phyloP scores from a whole-genome alignment of 2,888 invertebrate genomes.

The Habrosyne pyritoides region DNA sequence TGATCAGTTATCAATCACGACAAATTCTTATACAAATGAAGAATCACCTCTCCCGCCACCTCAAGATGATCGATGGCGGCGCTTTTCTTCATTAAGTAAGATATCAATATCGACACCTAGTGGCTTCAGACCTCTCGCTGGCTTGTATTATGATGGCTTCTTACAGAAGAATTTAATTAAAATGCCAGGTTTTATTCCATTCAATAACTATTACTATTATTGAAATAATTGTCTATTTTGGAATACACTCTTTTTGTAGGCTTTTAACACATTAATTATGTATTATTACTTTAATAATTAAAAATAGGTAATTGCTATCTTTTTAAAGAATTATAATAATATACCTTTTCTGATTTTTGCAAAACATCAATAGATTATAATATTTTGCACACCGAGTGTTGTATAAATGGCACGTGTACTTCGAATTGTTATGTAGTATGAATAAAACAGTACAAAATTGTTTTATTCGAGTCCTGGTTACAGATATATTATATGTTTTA shows the following conservation, averaged over 20 bases:
- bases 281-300: too few relatives aligned
- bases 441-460: too few relatives aligned
- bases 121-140: slow-evolving; percentile 71
- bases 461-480: background rate
- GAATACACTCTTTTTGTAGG: too few relatives aligned
- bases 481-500: background rate
- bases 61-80: slow-evolving; percentile 63
- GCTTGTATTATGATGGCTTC: slow-evolving; percentile 76
- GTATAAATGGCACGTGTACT: too few relatives aligned
- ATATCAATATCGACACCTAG: slow-evolving; percentile 33
- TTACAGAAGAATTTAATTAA: slow-evolving; percentile 61
- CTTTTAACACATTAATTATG: too few relatives aligned
- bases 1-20: slow-evolving; percentile 67
- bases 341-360: too few relatives aligned
- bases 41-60: slow-evolving; percentile 48
- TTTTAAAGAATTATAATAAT: too few relatives aligned
- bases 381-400: too few relatives aligned
- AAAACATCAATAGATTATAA: too few relatives aligned
- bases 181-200: slow-evolving; percentile 52
- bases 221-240: background rate
- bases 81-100: slow-evolving; percentile 48
- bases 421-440: too few relatives aligned
- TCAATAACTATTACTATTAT: slow-evolving; percentile 20
- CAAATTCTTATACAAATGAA: slow-evolving; percentile 58
- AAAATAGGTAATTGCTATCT: too few relatives aligned